phyloP scores from a whole-genome alignment of 1,140 invertebrate species.

The Papilio polyxenes region DNA sequence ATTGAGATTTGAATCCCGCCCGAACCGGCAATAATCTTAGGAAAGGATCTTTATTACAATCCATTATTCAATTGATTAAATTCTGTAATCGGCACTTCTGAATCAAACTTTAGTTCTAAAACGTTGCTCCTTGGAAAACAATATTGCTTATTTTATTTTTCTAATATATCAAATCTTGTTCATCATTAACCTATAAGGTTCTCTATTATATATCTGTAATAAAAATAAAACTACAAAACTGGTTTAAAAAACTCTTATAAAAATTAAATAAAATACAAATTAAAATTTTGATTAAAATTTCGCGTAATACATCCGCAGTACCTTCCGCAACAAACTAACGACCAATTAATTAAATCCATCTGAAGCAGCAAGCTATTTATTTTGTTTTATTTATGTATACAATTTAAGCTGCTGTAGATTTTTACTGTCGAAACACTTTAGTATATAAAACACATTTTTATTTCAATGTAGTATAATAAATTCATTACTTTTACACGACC shows the following conservation, averaged over 20 bases:
- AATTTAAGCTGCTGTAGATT: too few relatives aligned
- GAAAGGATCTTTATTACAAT: conserved; percentile 22
- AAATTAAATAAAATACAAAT: not conserved
- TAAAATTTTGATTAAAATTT: not conserved
- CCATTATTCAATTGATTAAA: conserved; percentile 28
- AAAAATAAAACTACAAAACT: too few relatives aligned
- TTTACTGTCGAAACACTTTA: too few relatives aligned
- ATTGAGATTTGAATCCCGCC: not conserved
- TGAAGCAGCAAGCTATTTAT: not conserved
- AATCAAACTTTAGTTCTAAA: conserved; percentile 16
- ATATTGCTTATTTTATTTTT: not conserved
- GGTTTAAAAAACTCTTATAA: too few relatives aligned
- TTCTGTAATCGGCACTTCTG: conserved; percentile 10
- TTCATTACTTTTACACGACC: too few relatives aligned
- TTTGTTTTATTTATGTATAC: not conserved
- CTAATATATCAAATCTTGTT: not conserved
- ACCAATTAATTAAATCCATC: not conserved
- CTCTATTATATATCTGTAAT: too few relatives aligned
- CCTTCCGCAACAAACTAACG: conserved; percentile 5
- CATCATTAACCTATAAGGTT: not conserved
- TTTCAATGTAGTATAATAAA: too few relatives aligned
- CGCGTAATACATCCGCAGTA: not conserved
- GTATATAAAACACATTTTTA: too few relatives aligned
- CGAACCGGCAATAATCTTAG: conserved; percentile 5
- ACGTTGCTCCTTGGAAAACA: not conserved